phyloP scores from a whole-genome alignment of 2,888 invertebrate species.

The Hecatera dysodea region DNA sequence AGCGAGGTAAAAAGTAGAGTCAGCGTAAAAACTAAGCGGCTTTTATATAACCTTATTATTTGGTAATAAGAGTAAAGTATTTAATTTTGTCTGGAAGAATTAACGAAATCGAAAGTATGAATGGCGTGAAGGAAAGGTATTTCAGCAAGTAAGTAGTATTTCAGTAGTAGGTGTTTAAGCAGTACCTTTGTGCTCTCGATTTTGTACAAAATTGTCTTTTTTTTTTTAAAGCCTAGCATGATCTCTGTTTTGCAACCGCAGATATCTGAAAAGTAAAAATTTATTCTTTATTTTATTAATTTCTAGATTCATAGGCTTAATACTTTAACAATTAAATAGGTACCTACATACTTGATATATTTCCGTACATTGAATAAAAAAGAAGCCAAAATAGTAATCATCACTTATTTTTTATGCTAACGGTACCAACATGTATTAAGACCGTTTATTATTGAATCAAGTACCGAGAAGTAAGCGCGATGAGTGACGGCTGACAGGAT shows the following conservation, averaged over 20 bases:
- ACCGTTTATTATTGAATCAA: slow-evolving; percentile 8
- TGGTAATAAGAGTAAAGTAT: not conserved
- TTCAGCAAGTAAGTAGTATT: not conserved
- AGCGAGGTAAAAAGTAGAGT: slow-evolving; percentile 12
- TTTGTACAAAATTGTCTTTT: too few species aligned
- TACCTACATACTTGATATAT: too few species aligned
- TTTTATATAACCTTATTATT: not conserved
- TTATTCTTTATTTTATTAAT: too few species aligned
- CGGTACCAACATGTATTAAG: not conserved
- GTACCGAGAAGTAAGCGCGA: slow-evolving; percentile 11
- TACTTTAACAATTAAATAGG: too few species aligned
- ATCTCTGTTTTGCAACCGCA: too few species aligned
- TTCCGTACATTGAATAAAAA: too few species aligned
- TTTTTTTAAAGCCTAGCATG: too few species aligned
- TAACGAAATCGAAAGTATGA: not conserved
- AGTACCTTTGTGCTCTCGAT: too few species aligned
- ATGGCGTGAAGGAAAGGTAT: not conserved
- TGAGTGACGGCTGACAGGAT: slow-evolving; percentile 29
- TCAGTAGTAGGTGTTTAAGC: too few species aligned
- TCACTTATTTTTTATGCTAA: not conserved
- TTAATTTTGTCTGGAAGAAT: not conserved
- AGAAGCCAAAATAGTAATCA: not conserved
- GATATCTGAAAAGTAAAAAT: too few species aligned
- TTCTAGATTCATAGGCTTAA: too few species aligned
- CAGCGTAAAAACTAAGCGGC: not conserved